Conservation (phyloP, 2,888 invertebrate species). For the Cantharis flavilabris region DNA sequence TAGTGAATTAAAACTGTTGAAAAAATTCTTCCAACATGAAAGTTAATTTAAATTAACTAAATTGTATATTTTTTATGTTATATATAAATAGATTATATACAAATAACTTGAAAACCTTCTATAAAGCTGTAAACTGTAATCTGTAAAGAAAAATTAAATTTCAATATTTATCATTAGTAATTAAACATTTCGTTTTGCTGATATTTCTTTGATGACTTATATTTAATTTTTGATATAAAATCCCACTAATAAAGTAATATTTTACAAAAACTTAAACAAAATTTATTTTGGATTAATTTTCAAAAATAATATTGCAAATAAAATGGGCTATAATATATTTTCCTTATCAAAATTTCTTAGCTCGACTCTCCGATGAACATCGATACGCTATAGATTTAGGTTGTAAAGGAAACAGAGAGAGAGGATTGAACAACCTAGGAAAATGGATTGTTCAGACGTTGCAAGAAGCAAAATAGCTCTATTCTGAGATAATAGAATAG, state of each 20-base stretch:
- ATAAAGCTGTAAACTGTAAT: background rate
- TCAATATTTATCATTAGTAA: background rate
- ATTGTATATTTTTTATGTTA: background rate
- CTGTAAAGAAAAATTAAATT: too few species aligned
- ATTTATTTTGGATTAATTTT: background rate
- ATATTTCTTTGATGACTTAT: background rate
- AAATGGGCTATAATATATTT: too few species aligned
- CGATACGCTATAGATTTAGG: too few species aligned
- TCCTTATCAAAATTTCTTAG: too few species aligned
- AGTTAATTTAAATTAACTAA: background rate
- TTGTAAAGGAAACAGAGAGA: too few species aligned
- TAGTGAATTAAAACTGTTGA: background rate
- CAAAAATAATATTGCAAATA: too few species aligned
- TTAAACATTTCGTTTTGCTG: background rate
- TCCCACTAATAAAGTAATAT: background rate
- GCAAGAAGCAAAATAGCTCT: too few species aligned
- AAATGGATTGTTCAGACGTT: too few species aligned
- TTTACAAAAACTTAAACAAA: background rate
- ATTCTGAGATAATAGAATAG: too few species aligned
- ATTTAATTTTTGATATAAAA: background rate
- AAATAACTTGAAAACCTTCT: background rate
- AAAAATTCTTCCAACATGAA: background rate
- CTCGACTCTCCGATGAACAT: too few species aligned
- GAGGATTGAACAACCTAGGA: too few species aligned
- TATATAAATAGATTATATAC: background rate